These are phyloP conservation scores for Gobionotothen gibberifrons DNA, from an alignment of 2,797 vertebrate species.

Conservation along the genomic window DNA sequence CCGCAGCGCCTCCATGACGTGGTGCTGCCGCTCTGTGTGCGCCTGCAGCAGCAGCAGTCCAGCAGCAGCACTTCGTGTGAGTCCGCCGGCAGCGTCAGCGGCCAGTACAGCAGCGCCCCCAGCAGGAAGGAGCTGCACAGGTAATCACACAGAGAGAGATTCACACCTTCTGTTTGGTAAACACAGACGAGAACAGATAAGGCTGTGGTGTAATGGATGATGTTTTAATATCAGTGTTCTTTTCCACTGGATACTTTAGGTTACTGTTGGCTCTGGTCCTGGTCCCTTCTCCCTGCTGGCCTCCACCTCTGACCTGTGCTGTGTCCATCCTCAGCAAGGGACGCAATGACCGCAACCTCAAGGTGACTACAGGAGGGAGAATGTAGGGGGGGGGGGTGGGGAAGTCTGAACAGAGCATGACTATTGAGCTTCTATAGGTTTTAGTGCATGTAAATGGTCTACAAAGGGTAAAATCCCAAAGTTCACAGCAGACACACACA, in stretches of 20 bases:
- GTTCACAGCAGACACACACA: no score
- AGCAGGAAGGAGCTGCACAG: constrained; percentile 88
- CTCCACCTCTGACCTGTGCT: constrained; percentile 86
- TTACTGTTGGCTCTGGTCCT: constrained; percentile 88
- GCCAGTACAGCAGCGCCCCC: constrained; percentile 83
- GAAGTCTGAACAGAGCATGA: no score
- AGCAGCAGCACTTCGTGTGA: constrained; percentile 66
- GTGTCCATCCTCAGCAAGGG: constrained; percentile 88
- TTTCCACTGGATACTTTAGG: constrained; percentile 32
- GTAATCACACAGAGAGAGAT: constrained; percentile 29
- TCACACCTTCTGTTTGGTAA: no score
- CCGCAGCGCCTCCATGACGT: constrained; percentile 89
- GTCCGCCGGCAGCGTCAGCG: constrained; percentile 69
- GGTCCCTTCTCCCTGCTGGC: constrained; percentile 86
- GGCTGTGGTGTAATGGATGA: background rate
- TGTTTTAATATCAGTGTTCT: background rate
- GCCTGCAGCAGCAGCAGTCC: constrained; percentile 86
- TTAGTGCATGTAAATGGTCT: no score
- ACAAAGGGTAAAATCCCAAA: no score
- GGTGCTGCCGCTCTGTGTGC: constrained; percentile 86
- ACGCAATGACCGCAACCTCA: constrained; percentile 83
- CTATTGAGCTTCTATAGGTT: no score
- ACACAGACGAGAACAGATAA: background rate
- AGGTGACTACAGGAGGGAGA: constrained; percentile 73
- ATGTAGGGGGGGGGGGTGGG: background rate